These are phyloP conservation scores for Isotomurus palustris DNA, from an alignment of 2,888 invertebrate species.

Conservation along the genomic window DNA sequence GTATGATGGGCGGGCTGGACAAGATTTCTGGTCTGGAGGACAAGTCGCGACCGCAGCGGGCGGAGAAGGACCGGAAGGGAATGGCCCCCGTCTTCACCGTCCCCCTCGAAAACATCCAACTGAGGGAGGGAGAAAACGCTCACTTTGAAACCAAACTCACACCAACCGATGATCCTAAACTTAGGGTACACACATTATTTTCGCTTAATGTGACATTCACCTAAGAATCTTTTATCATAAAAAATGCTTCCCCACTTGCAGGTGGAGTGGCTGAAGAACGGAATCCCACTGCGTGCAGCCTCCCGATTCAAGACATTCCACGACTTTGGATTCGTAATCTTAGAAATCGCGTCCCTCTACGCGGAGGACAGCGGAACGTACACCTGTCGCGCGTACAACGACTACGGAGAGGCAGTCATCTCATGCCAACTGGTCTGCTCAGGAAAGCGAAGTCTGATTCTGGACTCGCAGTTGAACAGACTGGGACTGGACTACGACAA, in stretches of 20 bases:
- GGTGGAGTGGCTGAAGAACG: constrained; percentile 93
- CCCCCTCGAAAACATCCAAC: constrained; percentile 78
- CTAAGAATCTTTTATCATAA: not conserved
- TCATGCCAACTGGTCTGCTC: constrained; percentile 76
- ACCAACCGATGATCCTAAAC: constrained; percentile 83
- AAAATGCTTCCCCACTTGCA: not conserved
- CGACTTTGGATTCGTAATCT: constrained; percentile 89
- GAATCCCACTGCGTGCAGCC: constrained; percentile 81
- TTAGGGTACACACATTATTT: constrained; percentile 58
- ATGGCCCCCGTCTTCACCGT: constrained; percentile 87
- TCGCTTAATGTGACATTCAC: not conserved
- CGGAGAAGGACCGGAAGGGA: constrained; percentile 70
- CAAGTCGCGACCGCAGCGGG: constrained; percentile 71
- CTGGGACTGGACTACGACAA: constrained; percentile 75
- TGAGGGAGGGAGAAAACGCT: constrained; percentile 85
- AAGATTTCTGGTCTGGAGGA: constrained; percentile 90
- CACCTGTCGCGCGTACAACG: constrained; percentile 85
- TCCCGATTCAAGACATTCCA: constrained; percentile 87
- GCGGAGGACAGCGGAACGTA: constrained; percentile 90
- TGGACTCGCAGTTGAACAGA: constrained; percentile 78
- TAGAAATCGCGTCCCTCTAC: constrained; percentile 88
- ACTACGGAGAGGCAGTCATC: constrained; percentile 85
- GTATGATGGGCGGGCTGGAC: constrained; percentile 92
- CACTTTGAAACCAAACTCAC: constrained; percentile 78
- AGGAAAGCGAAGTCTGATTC: constrained; percentile 57